Evolutionary conservation across 37 sponge, comb jelly and placozoan genomes (phyloP).

Genomic region (Cliona cf. orientalis): DNA sequence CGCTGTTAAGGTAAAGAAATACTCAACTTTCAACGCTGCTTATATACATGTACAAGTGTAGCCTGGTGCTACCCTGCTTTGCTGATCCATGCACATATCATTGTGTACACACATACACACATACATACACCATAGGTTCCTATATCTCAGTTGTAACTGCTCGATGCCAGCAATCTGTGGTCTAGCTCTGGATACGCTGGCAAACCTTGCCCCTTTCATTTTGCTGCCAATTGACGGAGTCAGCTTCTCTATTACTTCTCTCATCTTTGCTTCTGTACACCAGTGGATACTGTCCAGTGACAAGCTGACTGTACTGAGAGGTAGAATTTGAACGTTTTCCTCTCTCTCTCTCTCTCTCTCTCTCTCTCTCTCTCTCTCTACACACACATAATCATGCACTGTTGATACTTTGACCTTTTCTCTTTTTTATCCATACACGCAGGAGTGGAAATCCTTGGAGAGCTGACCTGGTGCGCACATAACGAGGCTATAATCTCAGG

Average conservation of each 20-base stretch:
- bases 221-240: neutral
- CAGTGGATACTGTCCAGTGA: too few species aligned
- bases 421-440: neutral
- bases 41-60: neutral
- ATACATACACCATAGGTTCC: constrained; percentile 33
- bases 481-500: constrained; percentile 17
- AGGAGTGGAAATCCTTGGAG: constrained; percentile 49
- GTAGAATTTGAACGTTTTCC: too few species aligned
- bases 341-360: too few species aligned
- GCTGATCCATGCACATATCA: neutral
- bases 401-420: neutral
- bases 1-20: too few species aligned
- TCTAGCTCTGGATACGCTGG: constrained; percentile 31
- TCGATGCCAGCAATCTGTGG: constrained; percentile 3
- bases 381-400: too few species aligned
- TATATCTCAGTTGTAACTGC: constrained; percentile 27
- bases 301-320: too few species aligned
- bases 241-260: neutral
- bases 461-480: constrained; percentile 32
- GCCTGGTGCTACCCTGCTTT: neutral
- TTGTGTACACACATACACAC: neutral
- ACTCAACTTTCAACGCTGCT: too few species aligned
- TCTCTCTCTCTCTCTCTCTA: too few species aligned
- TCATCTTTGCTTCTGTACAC: neutral
- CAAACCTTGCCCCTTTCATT: constrained; percentile 30